Evolutionary conservation across 2,113 vertebrate species (phyloP).

Genomic region (Anser cygnoides): DNA sequence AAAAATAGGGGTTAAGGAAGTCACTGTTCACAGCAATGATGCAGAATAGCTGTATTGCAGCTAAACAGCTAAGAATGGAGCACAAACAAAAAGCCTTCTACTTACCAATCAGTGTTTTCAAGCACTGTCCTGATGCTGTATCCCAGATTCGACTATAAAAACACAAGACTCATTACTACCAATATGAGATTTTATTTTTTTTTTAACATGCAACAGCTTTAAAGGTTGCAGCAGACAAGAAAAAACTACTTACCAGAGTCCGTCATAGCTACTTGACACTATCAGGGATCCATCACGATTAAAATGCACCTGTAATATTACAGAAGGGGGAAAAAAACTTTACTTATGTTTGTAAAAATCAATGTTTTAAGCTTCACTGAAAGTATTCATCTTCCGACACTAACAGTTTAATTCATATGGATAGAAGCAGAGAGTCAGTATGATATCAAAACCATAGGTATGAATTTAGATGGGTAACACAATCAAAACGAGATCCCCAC

Average conservation of each 20-base stretch:
- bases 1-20: not conserved
- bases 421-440: not conserved
- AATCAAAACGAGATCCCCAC: not conserved
- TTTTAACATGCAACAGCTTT: not conserved
- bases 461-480: not conserved
- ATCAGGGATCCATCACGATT: conserved; percentile 98
- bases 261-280: conserved; percentile 98
- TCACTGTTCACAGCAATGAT: not conserved
- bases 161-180: not conserved
- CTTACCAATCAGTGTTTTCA: conserved; percentile 98
- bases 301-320: conserved; percentile 89
- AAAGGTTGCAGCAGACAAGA: not conserved
- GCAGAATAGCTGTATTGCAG: not conserved
- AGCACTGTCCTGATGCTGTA: conserved; percentile 97
- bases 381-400: not conserved
- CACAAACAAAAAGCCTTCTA: not conserved
- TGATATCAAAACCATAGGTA: not conserved
- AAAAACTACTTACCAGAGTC: conserved; percentile 88
- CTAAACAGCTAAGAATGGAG: not conserved
- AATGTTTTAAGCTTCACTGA: not conserved
- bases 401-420: not conserved
- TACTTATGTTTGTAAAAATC: not conserved
- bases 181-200: not conserved
- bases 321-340: not conserved
- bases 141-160: conserved; percentile 95